These are phyloP conservation scores for Ptychadena robeensis DNA, from an alignment of 2,797 vertebrate genomes.

Conservation along the genomic window DNA sequence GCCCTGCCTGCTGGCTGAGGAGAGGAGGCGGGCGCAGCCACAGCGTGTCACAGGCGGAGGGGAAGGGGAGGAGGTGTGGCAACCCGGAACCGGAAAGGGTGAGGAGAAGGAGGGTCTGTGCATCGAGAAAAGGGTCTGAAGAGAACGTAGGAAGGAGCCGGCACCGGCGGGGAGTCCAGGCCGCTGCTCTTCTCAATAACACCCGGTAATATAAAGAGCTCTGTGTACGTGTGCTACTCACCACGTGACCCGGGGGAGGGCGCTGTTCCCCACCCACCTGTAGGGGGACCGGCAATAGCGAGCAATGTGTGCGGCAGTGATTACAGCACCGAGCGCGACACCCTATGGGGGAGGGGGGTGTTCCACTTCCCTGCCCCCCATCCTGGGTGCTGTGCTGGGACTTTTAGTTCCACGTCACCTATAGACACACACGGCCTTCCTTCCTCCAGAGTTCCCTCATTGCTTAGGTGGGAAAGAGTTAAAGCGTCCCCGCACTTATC, in stretches of 20 bases:
- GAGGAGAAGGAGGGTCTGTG: slow-evolving; percentile 33
- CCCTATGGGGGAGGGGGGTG: background rate
- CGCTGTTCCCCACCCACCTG: too few species aligned
- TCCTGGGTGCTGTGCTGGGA: background rate
- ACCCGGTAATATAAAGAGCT: slow-evolving; percentile 27
- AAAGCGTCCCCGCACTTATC: too few species aligned
- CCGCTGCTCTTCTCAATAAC: slow-evolving; percentile 7
- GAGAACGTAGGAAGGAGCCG: slow-evolving; percentile 39
- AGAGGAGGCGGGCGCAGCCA: background rate
- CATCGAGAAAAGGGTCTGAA: slow-evolving; percentile 33
- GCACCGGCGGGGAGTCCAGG: slow-evolving; percentile 43
- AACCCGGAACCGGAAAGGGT: slow-evolving; percentile 59
- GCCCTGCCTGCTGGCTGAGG: background rate
- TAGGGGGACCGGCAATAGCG: too few species aligned
- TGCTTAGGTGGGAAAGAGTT: too few species aligned
- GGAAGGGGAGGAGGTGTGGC: slow-evolving; percentile 49
- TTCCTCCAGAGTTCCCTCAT: too few species aligned
- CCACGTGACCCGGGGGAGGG: too few species aligned
- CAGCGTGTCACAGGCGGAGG: background rate
- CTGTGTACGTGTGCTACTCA: background rate
- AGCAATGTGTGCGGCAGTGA: too few species aligned
- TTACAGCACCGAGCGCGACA: too few species aligned
- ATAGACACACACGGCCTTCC: too few species aligned
- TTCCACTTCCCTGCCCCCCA: background rate
- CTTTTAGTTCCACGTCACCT: too few species aligned